Conservation (phyloP, 1,140 invertebrate species). For the Drosophila kohkoa region DNA sequence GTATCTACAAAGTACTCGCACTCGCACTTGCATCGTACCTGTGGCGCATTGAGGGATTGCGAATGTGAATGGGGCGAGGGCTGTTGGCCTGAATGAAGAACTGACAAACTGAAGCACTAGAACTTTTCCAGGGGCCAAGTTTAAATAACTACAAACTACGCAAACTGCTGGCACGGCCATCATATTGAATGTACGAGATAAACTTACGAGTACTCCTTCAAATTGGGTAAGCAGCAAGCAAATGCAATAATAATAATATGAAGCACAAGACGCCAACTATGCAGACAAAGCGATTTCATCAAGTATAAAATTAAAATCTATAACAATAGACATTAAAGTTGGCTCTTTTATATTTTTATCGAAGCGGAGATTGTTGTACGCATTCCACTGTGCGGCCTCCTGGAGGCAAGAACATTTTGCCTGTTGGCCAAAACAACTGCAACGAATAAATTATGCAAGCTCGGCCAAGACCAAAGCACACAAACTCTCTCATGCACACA, state of each 20-base stretch:
- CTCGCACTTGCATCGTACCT: conserved; percentile 35
- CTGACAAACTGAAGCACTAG: conserved; percentile 18
- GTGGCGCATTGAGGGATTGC: conserved; percentile 29
- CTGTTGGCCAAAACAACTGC: conserved; percentile 71
- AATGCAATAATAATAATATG: conserved; percentile 33
- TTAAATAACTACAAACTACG: conserved; percentile 46
- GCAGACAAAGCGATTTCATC: conserved; percentile 8
- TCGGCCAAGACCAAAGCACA: conserved; percentile 29
- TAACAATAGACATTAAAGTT: neutral
- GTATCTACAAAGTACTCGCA: conserved; percentile 24
- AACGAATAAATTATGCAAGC: conserved; percentile 72
- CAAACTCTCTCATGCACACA: conserved; percentile 16
- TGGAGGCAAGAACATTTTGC: conserved; percentile 32
- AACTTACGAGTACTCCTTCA: conserved; percentile 57
- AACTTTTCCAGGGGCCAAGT: conserved; percentile 66
- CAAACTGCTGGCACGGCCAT: conserved; percentile 1
- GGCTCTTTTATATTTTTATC: neutral
- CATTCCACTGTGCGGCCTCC: conserved; percentile 37
- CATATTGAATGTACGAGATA: conserved; percentile 34
- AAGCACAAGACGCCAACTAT: conserved; percentile 37
- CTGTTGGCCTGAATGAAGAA: conserved; percentile 20
- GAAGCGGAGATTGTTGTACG: neutral
- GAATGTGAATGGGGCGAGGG: conserved; percentile 2
- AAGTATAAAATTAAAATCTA: conserved; percentile 2
- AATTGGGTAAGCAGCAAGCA: conserved; percentile 55